phyloP scores from a whole-genome alignment of 2,797 vertebrate species.

The Leucoraja ocellata region DNA sequence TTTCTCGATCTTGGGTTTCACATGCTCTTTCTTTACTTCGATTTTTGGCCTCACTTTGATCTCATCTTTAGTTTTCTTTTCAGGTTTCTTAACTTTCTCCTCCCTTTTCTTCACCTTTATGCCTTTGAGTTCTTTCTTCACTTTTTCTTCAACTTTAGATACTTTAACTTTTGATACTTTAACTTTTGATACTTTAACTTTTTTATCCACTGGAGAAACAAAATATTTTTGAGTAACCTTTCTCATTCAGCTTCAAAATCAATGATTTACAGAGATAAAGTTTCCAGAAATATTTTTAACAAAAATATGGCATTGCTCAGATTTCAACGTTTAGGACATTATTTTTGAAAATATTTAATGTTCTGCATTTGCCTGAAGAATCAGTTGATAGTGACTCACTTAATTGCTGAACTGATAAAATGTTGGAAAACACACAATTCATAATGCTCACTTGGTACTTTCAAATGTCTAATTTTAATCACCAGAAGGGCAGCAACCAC shows the following conservation, averaged over 20 bases:
- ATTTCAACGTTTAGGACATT: neutral
- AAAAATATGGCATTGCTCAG: neutral
- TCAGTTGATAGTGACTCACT: neutral
- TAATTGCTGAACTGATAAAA: neutral
- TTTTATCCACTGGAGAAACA: slow-evolving; percentile 59
- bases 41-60: slow-evolving; percentile 54
- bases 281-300: neutral
- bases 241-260: neutral
- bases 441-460: neutral
- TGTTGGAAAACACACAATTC: neutral
- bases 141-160: slow-evolving; percentile 55
- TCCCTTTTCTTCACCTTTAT: slow-evolving; percentile 52
- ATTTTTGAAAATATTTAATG: neutral
- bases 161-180: too few species aligned
- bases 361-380: too few species aligned
- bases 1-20: slow-evolving; percentile 43
- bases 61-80: slow-evolving; percentile 55
- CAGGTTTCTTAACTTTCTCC: slow-evolving; percentile 52
- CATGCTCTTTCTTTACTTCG: slow-evolving; percentile 56
- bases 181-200: slow-evolving; percentile 51
- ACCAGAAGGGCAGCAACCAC: neutral
- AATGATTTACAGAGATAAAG: neutral
- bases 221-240: neutral
- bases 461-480: neutral
- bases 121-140: slow-evolving; percentile 59